These are phyloP conservation scores for Clavelina lepadiformis DNA, from an alignment of 23 tunicate species.

Conservation along the genomic window DNA sequence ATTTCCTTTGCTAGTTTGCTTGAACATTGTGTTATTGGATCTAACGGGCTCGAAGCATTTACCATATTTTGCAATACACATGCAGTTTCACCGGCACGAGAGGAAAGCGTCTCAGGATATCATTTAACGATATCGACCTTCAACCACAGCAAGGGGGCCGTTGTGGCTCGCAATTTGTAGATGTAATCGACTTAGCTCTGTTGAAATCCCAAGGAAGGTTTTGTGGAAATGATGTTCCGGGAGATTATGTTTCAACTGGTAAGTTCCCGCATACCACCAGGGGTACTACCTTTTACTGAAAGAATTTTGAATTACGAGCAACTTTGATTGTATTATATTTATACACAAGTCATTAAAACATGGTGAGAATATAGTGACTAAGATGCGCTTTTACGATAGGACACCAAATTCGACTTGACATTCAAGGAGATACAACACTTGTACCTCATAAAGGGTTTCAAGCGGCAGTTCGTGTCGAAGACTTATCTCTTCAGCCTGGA, in stretches of 20 bases:
- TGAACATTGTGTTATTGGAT: neutral
- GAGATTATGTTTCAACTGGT: constrained; percentile 81
- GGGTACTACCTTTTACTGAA: neutral
- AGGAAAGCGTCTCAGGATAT: constrained; percentile 48
- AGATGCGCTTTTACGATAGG: constrained; percentile 1
- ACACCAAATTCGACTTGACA: constrained; percentile 41
- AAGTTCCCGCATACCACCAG: neutral
- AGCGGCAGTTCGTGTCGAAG: constrained; percentile 65
- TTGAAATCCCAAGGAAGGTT: constrained; percentile 71
- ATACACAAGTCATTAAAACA: neutral
- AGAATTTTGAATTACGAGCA: neutral
- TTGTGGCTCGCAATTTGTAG: constrained; percentile 78
- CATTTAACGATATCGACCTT: constrained; percentile 66
- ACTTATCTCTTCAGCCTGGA: constrained; percentile 34
- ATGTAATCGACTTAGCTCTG: constrained; percentile 62
- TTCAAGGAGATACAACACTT: constrained; percentile 66
- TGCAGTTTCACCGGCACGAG: constrained; percentile 29
- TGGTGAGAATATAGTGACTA: neutral
- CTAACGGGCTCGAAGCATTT: neutral
- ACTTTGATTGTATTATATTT: neutral
- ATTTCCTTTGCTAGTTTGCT: neutral
- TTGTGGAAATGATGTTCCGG: constrained; percentile 76
- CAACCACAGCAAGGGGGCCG: constrained; percentile 34
- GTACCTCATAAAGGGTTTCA: constrained; percentile 57
- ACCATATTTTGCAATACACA: neutral